Conservation (phyloP, 2,888 invertebrate species). For the Laspeyria flexula region DNA sequence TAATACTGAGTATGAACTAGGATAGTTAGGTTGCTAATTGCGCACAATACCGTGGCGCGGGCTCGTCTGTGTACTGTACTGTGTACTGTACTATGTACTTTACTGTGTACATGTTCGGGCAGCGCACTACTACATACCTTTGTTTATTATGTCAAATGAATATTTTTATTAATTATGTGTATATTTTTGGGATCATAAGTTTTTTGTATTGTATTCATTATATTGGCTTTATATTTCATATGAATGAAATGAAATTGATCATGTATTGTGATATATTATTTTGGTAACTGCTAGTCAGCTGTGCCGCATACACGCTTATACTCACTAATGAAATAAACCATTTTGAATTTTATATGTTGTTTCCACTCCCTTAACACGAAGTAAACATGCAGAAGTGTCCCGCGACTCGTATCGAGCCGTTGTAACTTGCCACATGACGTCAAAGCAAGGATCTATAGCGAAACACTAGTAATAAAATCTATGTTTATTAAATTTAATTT, state of each 20-base stretch:
- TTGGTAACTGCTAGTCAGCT: slow-evolving; percentile 82
- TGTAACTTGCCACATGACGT: no score
- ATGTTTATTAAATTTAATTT: no score
- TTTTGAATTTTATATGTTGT: slow-evolving; percentile 59
- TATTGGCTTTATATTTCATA: slow-evolving; percentile 50
- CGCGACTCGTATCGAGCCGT: no score
- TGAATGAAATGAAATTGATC: slow-evolving; percentile 54
- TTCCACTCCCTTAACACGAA: slow-evolving; percentile 24
- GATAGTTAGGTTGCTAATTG: slow-evolving; percentile 68
- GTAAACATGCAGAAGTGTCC: no score
- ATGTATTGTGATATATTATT: slow-evolving; percentile 77
- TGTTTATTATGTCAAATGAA: slow-evolving; percentile 31
- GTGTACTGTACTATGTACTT: not conserved
- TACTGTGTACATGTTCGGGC: not conserved
- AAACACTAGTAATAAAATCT: no score
- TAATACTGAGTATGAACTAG: slow-evolving; percentile 51
- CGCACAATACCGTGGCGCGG: slow-evolving; percentile 67
- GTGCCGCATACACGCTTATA: slow-evolving; percentile 84
- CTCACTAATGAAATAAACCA: slow-evolving; percentile 81
- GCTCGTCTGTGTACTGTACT: no score
- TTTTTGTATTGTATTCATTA: slow-evolving; percentile 42
- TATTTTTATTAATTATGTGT: slow-evolving; percentile 27
- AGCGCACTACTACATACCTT: not conserved
- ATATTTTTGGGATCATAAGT: slow-evolving; percentile 37
- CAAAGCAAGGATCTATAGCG: no score